Percentiles rank a stretch among this genome's conserved stretches.
phyloP scores from a whole-genome alignment of 2,113 vertebrate species.

The Esox niger region DNA sequence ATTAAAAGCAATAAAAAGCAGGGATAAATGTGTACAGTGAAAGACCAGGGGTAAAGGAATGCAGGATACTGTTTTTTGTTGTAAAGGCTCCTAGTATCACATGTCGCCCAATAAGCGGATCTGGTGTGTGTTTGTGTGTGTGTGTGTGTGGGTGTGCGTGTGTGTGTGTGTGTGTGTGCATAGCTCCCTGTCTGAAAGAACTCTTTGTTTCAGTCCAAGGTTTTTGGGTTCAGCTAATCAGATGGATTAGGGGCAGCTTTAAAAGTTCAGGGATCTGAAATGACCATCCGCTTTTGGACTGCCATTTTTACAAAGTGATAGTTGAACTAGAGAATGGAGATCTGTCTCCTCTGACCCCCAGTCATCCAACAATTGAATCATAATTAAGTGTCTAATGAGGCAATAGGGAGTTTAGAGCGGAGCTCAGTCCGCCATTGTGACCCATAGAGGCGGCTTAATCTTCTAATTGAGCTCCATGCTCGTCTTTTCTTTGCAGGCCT shows the following conservation, averaged over 20 bases:
- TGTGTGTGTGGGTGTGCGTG: slow-evolving; percentile 1
- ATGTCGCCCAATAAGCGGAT: slow-evolving; percentile 64
- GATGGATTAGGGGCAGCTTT: slow-evolving; percentile 73
- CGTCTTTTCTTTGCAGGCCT: not conserved
- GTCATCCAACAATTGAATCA: not conserved
- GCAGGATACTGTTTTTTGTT: slow-evolving; percentile 60
- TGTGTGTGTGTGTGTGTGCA: not conserved
- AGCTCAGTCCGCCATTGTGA: not conserved
- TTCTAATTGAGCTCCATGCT: not conserved
- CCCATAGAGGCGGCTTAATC: not conserved
- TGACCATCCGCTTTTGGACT: slow-evolving; percentile 47
- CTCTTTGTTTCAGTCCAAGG: slow-evolving; percentile 67
- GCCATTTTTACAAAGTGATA: not conserved
- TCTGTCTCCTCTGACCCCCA: not conserved
- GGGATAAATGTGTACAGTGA: not conserved
- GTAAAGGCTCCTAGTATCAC: slow-evolving; percentile 68
- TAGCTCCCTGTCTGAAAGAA: slow-evolving; percentile 66
- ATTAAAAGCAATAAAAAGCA: no score
- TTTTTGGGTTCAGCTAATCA: slow-evolving; percentile 73
- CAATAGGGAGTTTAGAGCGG: not conserved
- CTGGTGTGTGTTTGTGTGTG: slow-evolving; percentile 13
- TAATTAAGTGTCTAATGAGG: not conserved
- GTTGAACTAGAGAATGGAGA: not conserved
- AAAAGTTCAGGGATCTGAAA: slow-evolving; percentile 62
- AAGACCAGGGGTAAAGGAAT: slow-evolving; percentile 21